Evolutionary conservation across 2,888 invertebrate genomes (phyloP).

Genomic region (Atherix ibis): DNA sequence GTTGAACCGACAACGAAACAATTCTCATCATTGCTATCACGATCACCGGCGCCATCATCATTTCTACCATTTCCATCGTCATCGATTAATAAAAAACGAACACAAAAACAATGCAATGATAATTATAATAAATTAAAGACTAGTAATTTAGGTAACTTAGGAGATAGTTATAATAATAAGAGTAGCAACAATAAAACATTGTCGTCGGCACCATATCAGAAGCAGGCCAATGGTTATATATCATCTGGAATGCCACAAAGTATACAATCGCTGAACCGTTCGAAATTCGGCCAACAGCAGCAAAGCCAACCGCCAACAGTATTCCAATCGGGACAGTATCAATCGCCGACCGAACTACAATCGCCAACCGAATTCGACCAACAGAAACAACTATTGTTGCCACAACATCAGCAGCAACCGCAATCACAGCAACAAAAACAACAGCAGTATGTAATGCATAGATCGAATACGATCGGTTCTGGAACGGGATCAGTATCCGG

Average conservation of each 20-base stretch:
- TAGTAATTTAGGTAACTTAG: constrained; percentile 9
- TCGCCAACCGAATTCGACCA: too few species aligned
- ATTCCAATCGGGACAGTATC: too few species aligned
- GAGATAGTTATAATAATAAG: too few species aligned
- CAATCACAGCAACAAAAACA: constrained; percentile 13
- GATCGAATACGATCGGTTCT: not conserved
- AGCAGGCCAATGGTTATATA: too few species aligned
- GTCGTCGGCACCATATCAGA: constrained; percentile 5
- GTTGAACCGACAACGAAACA: too few species aligned
- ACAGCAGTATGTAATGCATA: constrained; percentile 1
- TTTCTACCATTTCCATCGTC: too few species aligned
- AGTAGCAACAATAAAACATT: constrained; percentile 5
- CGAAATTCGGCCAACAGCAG: too few species aligned
- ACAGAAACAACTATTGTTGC: constrained; percentile 7
- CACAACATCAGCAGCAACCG: constrained; percentile 6
- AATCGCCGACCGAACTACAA: too few species aligned
- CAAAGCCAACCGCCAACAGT: too few species aligned
- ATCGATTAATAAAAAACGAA: constrained; percentile 4
- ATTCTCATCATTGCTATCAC: constrained; percentile 7
- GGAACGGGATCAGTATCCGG: not conserved
- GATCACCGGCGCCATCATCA: constrained; percentile 1
- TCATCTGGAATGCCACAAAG: too few species aligned
- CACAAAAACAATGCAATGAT: constrained; percentile 10
- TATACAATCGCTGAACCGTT: too few species aligned
- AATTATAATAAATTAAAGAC: constrained; percentile 8